phyloP scores from a whole-genome alignment of 1,140 invertebrate species.

The Cataglyphis hispanica region DNA sequence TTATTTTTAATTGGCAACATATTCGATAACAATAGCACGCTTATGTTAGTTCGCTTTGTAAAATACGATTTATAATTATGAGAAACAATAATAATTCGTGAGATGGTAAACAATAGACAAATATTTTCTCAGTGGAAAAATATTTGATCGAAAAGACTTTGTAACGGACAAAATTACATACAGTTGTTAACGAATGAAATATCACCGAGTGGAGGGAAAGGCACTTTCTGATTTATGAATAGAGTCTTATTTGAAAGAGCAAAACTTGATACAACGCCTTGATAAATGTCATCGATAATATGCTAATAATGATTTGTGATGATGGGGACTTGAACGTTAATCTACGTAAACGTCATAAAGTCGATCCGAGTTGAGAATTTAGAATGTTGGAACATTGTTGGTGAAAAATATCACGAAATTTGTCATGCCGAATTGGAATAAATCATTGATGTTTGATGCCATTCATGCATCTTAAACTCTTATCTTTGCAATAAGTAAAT shows the following conservation, averaged over 20 bases:
- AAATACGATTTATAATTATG: conserved; percentile 29
- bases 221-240: conserved; percentile 79
- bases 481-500: background rate
- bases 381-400: conserved; percentile 44
- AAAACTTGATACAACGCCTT: conserved; percentile 61
- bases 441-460: background rate
- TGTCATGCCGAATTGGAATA: background rate
- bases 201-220: conserved; percentile 72
- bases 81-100: conserved; percentile 29
- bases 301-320: conserved; percentile 82
- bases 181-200: conserved; percentile 81
- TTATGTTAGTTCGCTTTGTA: too few species aligned
- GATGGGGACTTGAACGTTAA: conserved; percentile 79
- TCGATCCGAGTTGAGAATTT: conserved; percentile 72
- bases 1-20: conserved; percentile 7
- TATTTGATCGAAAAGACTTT: conserved; percentile 65
- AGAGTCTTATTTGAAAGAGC: conserved; percentile 72
- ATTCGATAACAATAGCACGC: conserved; percentile 5
- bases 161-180: conserved; percentile 74
- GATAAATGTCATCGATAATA: conserved; percentile 82
- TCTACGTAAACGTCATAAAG: conserved; percentile 74
- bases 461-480: background rate
- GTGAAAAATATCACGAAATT: conserved; percentile 46
- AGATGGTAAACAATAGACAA: conserved; percentile 24
- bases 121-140: conserved; percentile 67